Evolutionary conservation across 1,140 invertebrate species (phyloP), one percentile per base, ranked within the genome.

Genomic region (Penaeus indicus): DNA sequence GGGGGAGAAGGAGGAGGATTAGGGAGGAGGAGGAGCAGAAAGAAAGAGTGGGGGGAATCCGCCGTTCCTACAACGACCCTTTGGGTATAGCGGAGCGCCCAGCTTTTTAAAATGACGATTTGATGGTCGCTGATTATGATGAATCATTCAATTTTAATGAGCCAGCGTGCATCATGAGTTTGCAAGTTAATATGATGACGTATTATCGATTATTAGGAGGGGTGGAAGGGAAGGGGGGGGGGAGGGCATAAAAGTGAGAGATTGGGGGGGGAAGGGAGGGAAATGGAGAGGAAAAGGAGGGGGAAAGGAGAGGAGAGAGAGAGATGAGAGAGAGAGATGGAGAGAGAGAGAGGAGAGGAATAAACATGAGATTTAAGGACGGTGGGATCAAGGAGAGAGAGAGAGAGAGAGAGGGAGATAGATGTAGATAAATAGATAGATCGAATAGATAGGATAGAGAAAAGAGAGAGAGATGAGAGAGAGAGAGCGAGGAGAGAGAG

Each of bases 51-150:
- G 61, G n/a, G 54, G n/a, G n/a, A n/a, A 62, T 62, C 54, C 61
- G 60, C 27, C 77, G 62, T n/a, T 87, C 79, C 86, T 87, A 87
- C 82, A 87, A 87, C 86, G 86, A 87, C 79, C 79, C 67, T 82
- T 87, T 87, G 78, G 86, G 78, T 79, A 87, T 87, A 87, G 84
- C 84, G 84, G 62, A 47, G 84, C 22, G 84, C 38, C 86, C 79
- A 63, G 86, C 86, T n/a, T 87, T 87, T 87, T 87, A 87, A 87
- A 87, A 87, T 87, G 86, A 87, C 86, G 86, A 87, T 87, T 82
- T 87, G 86, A 87, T 87, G 86, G 86, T 64, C 61, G 61, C 64
- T 87, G 86, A 87, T 87, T 87, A 87, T n/a, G 86, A 78, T 87
- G 86, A 78, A 87, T 87, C 86, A 87, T n/a, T 87, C 86, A 87